Percentiles rank a stretch among this genome's conserved stretches.
Conservation (phyloP, 2,113 vertebrate genomes). For the Hemiscyllium ocellatum region DNA sequence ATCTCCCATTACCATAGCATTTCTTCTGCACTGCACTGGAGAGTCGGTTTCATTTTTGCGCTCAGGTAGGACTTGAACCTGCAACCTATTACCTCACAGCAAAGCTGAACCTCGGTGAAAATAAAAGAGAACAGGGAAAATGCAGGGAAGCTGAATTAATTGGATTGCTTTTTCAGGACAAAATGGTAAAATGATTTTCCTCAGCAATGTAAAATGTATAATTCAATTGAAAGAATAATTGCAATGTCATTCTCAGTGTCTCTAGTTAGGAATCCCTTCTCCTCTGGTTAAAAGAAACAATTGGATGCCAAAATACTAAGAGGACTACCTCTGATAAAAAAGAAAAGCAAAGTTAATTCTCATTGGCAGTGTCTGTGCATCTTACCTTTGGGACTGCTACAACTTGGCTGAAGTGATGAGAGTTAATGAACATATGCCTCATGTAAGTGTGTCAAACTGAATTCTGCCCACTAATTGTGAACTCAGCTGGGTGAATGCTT, state of each 20-base stretch:
- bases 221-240: neutral
- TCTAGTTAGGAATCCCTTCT: neutral
- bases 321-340: neutral
- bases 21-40: neutral
- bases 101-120: neutral
- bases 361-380: neutral
- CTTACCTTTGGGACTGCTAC: neutral
- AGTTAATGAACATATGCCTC: neutral
- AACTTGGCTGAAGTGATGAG: neutral
- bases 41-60: neutral
- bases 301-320: neutral
- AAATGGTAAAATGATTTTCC: neutral
- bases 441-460: neutral
- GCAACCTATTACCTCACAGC: neutral
- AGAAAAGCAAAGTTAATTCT: neutral
- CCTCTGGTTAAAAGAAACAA: neutral
- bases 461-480: neutral
- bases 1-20: neutral
- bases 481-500: neutral
- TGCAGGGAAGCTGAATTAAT: neutral
- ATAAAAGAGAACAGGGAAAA: neutral
- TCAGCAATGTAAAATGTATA: neutral
- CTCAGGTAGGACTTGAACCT: neutral
- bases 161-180: neutral
- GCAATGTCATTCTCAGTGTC: neutral